Base-by-base conservation (phyloP, 2,113 vertebrate species). In the Gavialis gangeticus region DNA sequence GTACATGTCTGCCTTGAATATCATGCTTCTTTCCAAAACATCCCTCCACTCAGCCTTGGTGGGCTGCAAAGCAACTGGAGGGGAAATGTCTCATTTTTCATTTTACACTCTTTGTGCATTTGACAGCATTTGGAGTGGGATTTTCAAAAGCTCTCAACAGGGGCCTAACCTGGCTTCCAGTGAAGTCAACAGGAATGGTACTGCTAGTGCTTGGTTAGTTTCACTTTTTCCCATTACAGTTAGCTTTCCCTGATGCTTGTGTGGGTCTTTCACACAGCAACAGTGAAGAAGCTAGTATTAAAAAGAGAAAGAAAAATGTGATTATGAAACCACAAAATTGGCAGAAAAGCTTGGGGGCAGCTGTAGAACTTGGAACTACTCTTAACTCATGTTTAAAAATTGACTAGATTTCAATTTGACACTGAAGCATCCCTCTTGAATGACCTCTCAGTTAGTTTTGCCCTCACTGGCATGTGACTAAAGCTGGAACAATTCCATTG, bases 131-230 rank as follows among this genome's bases (percentile, higher is more conserved):
- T 75, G 89, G 60, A 75, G 79, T 73, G 78, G 86, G 93, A 0
- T 89, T 95, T 92, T 86, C 90, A 62, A 37, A 84, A 93, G 62
- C 25, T 77, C 87, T 79, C 89, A 2, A 0, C 87, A 62, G 80
- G 87, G 87, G 93, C 83, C 93, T 89, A 90, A 85, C 89, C 93
- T 89, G 89, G 90, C 92, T 96, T 97, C 93, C 94, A 94, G 92
- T 46, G 93, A 95, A 93, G 78, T 95, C 96, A 78, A 5, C 89
- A 93, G 92, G 93, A 97, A 92, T 95, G 95, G 95, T 88, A 13
- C 56, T 77, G 55, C 87, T 77, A 37, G 94, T 56, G 94, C 88
- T 54, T 5, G 27, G 87, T 79, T 77, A 57, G 55, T 93, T 95
- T 92, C 78, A 85, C 91, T 94, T 94, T 89, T 96, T 73, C 34